These are phyloP conservation scores for Lathamus discolor DNA, from an alignment of 2,113 vertebrate genomes.

Conservation along the genomic window DNA sequence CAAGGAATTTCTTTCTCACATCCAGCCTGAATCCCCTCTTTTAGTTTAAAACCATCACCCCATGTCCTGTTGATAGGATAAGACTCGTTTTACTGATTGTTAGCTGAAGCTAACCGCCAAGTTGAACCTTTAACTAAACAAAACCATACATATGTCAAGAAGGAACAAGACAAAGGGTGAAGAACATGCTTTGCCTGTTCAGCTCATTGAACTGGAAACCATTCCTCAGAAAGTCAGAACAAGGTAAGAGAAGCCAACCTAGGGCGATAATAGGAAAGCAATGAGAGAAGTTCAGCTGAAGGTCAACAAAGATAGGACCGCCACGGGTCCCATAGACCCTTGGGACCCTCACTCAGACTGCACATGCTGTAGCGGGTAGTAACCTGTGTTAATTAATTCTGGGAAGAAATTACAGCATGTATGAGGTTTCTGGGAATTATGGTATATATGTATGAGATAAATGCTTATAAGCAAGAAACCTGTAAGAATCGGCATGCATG, in stretches of 20 bases:
- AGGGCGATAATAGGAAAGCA: background rate
- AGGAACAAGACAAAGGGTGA: background rate
- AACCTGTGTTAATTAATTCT: background rate
- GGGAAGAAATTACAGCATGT: background rate
- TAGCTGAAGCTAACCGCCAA: background rate
- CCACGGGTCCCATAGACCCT: background rate
- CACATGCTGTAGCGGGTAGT: background rate
- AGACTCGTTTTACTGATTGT: background rate
- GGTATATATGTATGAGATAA: background rate
- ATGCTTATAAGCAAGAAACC: background rate
- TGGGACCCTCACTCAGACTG: background rate
- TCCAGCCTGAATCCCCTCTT: background rate
- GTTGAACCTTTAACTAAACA: background rate
- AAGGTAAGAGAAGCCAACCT: background rate
- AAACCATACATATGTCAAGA: background rate
- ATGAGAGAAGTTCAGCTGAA: background rate
- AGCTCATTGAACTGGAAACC: background rate
- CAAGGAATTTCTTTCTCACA: background rate
- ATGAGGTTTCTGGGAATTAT: background rate
- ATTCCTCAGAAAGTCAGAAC: background rate
- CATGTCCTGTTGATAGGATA: background rate
- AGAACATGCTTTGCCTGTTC: background rate
- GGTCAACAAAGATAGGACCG: background rate
- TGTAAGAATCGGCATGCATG: background rate
- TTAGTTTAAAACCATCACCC: background rate